Percentiles rank a stretch among this genome's conserved stretches.
Evolutionary conservation across 64 coral and sea anemone genomes (phyloP).

Genomic region (Dendrophyllia cribrosa): DNA sequence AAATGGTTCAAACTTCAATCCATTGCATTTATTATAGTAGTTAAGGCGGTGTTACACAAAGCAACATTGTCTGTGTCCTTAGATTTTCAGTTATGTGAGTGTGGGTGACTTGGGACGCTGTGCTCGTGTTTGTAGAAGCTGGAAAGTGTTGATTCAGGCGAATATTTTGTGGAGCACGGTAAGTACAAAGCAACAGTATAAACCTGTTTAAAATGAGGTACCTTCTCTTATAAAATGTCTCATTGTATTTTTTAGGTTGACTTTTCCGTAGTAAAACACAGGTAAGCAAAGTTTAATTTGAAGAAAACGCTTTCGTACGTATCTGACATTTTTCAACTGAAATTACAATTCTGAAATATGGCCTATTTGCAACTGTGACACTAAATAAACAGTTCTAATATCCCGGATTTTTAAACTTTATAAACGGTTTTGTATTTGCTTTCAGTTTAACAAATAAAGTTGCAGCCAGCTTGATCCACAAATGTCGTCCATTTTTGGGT

Average conservation of each 20-base stretch:
- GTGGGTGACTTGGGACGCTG: slow-evolving; percentile 95
- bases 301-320: not conserved
- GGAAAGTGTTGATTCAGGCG: slow-evolving; percentile 96
- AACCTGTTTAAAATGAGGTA: not conserved
- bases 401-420: too few species aligned
- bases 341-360: too few species aligned
- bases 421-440: not conserved
- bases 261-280: slow-evolving; percentile 91
- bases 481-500: slow-evolving; percentile 88
- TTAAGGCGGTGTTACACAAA: too few species aligned
- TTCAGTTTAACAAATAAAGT: slow-evolving; percentile 91
- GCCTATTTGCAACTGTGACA: too few species aligned
- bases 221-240: not conserved
- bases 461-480: slow-evolving; percentile 78
- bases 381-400: too few species aligned
- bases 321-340: too few species aligned
- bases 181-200: not conserved
- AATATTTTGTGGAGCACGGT: slow-evolving; percentile 98
- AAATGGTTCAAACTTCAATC: not conserved
- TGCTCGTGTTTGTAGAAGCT: slow-evolving; percentile 82
- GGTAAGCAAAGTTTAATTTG: slow-evolving; percentile 34
- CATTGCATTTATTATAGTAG: not conserved
- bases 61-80: not conserved
- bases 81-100: slow-evolving; percentile 93
- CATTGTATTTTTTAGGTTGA: slow-evolving; percentile 67